Percentiles rank a stretch among this genome's conserved stretches.
Evolutionary conservation across 1,140 invertebrate species (phyloP).

Genomic region (Pachyrhynchus sulphureomaculatus): DNA sequence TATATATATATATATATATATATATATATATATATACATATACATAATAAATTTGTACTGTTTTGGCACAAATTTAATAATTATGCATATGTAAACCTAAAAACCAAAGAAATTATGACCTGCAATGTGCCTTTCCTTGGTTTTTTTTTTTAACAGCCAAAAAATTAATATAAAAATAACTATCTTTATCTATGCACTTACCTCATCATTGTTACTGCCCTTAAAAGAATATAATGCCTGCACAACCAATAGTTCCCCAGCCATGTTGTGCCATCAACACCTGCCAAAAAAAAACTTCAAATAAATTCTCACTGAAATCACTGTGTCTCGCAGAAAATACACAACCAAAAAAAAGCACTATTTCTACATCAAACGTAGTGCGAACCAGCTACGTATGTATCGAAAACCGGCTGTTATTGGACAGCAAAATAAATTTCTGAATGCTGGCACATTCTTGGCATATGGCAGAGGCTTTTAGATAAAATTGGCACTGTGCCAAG

Average conservation of each 20-base stretch:
- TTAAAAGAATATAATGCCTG: conserved; percentile 91
- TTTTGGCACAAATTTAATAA: too few species aligned
- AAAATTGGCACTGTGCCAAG: conserved; percentile 43
- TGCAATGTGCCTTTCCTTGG: too few species aligned
- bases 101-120: too few species aligned
- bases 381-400: conserved; percentile 12
- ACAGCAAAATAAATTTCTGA: conserved; percentile 44
- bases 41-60: too few species aligned
- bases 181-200: conserved; percentile 55
- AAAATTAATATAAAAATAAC: too few species aligned
- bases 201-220: conserved; percentile 96
- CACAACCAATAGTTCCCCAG: conserved; percentile 70
- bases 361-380: conserved; percentile 8
- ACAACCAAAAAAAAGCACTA: conserved; percentile 14
- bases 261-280: conserved; percentile 47
- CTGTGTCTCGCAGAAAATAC: conserved; percentile 3
- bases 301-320: neutral
- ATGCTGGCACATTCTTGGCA: conserved; percentile 53
- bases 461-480: conserved; percentile 28
- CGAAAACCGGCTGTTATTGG: conserved; percentile 41
- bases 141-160: too few species aligned
- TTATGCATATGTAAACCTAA: too few species aligned
- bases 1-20: too few species aligned
- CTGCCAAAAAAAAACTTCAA: conserved; percentile 2
- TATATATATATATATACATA: too few species aligned